Evolutionary conservation across 2,797 vertebrate species (phyloP), one percentile per base, ranked within the genome.

Genomic region (Odontamblyopus lacepedii): DNA sequence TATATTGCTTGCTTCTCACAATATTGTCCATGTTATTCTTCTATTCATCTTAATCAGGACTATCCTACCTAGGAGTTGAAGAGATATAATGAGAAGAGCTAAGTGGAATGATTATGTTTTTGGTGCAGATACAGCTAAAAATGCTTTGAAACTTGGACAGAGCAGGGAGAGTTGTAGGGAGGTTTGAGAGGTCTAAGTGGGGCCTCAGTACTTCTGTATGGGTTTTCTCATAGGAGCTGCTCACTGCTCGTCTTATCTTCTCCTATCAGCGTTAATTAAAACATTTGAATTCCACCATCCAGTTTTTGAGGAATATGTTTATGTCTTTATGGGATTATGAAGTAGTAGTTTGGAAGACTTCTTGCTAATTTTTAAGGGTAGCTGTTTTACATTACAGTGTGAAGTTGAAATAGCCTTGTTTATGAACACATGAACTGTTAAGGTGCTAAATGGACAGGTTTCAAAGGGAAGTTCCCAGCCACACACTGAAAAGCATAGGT

Each of bases 251-350:
- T 86, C 91, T 92, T 93, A 91, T 93, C 89, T 92, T 77, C 57
- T 69, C 91, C 94, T 94, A 94, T 95, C 93, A 78, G 75, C 2
- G 5, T 86, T 91, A 93, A 94, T 94, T 94, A 93, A 94, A 94
- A 94, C 92, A 93, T 94, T 89, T 91, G 87, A 89, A 94, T 92
- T 94, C 90, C 83, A 92, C 85, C 73, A 69, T 78, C 79, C 71
- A 23, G 78, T 76, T 82, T 74, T 81, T 87, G 87, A 87, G 92
- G 86, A 89, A 87, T 84, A 69, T 75, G 71, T 59, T 72, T 88
- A 70, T 83, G 78, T 83, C 87, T 86, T 78, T 85, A 86, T 88
- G 87, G 83, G 86, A 86, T 86, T 89, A 84, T 73, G 71, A 82
- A 85, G 84, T 90, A 89, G 84, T 86, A 86, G 89, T 80, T 89